These are phyloP conservation scores for Hydrozoanthus tunicans DNA, from an alignment of 64 coral and sea anemone genomes.

Conservation along the genomic window DNA sequence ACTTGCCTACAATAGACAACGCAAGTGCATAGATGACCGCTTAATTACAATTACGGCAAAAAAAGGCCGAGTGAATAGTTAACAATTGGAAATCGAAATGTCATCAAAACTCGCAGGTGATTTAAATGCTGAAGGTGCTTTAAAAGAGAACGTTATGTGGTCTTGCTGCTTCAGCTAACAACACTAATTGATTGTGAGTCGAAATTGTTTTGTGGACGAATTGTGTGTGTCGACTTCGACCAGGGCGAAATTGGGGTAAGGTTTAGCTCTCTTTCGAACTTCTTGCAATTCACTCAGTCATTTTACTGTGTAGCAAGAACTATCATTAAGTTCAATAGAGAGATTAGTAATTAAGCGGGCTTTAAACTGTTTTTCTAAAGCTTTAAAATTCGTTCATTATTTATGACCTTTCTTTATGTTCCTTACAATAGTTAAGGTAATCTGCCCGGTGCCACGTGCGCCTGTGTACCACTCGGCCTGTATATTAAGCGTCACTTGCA, in stretches of 20 bases:
- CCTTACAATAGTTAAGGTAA: constrained; percentile 93
- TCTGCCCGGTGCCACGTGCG: constrained; percentile 91
- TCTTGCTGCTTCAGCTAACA: constrained; percentile 28
- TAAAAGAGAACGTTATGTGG: constrained; percentile 85
- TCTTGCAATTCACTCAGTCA: constrained; percentile 25
- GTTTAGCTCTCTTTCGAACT: not conserved
- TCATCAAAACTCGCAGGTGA: constrained; percentile 86
- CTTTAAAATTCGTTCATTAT: constrained; percentile 98
- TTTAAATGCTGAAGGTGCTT: constrained; percentile 64
- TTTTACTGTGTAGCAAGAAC: constrained; percentile 45
- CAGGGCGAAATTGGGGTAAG: constrained; percentile 16
- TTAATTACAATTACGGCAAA: constrained; percentile 85
- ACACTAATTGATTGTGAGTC: constrained; percentile 45
- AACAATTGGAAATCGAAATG: constrained; percentile 95
- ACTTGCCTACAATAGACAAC: constrained; percentile 78
- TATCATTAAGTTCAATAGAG: constrained; percentile 70
- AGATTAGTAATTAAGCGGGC: constrained; percentile 91
- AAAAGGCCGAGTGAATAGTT: constrained; percentile 92
- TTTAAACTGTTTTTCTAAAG: constrained; percentile 98
- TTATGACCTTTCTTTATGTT: constrained; percentile 93
- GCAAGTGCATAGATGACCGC: constrained; percentile 86
- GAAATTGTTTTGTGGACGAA: not conserved
- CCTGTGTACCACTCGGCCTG: constrained; percentile 57
- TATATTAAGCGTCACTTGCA: constrained; percentile 63
- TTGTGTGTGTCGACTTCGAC: not conserved